phyloP scores from a whole-genome alignment of 2,113 vertebrate species.

The Perca fluviatilis region DNA sequence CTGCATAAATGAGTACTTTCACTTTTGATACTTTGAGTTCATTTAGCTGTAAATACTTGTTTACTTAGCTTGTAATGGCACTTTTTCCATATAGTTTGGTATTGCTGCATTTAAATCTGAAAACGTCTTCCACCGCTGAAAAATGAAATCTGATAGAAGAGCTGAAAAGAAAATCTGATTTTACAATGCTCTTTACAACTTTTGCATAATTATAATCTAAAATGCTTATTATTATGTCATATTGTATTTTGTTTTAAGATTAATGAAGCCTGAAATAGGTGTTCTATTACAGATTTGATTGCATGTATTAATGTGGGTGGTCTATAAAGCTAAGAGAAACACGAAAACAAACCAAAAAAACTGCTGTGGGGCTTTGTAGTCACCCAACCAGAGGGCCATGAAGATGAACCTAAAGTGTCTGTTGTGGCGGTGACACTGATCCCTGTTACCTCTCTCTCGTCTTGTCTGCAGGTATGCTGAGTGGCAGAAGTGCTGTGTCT shows the following conservation, averaged over 20 bases:
- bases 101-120: neutral
- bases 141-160: neutral
- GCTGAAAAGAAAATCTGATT: neutral
- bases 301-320: neutral
- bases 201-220: neutral
- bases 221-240: neutral
- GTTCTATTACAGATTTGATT: neutral
- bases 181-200: neutral
- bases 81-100: neutral
- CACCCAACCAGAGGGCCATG: neutral
- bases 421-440: too few species aligned
- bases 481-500: neutral
- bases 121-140: neutral
- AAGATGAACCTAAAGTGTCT: neutral
- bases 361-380: neutral
- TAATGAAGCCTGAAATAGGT: neutral
- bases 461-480: constrained; percentile 82
- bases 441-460: neutral
- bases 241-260: neutral
- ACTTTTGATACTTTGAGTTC: neutral
- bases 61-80: too few species aligned
- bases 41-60: too few species aligned
- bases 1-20: neutral
- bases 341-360: too few species aligned
- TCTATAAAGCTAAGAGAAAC: neutral